phyloP scores from a whole-genome alignment of 2,797 vertebrate species.

The Decapterus maruadsi region DNA sequence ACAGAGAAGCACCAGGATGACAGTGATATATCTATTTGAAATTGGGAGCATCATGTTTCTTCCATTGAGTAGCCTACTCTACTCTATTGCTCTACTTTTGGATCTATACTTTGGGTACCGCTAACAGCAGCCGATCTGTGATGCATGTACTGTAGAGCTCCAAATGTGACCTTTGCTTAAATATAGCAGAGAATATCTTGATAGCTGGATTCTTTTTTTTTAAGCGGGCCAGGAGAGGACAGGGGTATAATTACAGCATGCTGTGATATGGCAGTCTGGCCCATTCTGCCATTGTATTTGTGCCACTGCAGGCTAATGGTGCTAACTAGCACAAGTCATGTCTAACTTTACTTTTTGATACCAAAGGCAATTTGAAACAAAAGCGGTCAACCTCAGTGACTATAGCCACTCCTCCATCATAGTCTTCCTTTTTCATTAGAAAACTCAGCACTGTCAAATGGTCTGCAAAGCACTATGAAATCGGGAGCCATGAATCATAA shows the following conservation, averaged over 20 bases:
- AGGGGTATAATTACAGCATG: not conserved
- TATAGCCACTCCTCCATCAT: conserved; percentile 29
- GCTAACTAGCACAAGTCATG: conserved; percentile 32
- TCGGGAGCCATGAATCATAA: conserved; percentile 78
- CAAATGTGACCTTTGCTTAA: conserved; percentile 57
- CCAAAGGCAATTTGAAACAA: conserved; percentile 53
- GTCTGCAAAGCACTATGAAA: conserved; percentile 76
- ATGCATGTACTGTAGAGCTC: conserved; percentile 24
- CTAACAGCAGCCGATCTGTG: conserved; percentile 32
- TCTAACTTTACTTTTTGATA: conserved; percentile 59
- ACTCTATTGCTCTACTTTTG: conserved; percentile 58
- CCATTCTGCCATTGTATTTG: conserved; percentile 16
- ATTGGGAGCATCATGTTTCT: conserved; percentile 43
- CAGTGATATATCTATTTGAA: conserved; percentile 72
- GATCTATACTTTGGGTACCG: conserved; percentile 38
- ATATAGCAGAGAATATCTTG: conserved; percentile 19
- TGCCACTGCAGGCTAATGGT: not conserved
- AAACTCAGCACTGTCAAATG: conserved; percentile 72
- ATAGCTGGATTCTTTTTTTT: not conserved
- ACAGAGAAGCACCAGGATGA: conserved; percentile 47
- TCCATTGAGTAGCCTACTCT: conserved; percentile 31
- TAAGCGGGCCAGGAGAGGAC: conserved; percentile 7
- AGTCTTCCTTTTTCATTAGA: conserved; percentile 47
- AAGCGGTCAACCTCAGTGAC: conserved; percentile 39
- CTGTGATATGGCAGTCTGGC: conserved; percentile 27